Evolutionary conservation across 2,113 vertebrate species (phyloP).

Genomic region (Lynx canadensis): DNA sequence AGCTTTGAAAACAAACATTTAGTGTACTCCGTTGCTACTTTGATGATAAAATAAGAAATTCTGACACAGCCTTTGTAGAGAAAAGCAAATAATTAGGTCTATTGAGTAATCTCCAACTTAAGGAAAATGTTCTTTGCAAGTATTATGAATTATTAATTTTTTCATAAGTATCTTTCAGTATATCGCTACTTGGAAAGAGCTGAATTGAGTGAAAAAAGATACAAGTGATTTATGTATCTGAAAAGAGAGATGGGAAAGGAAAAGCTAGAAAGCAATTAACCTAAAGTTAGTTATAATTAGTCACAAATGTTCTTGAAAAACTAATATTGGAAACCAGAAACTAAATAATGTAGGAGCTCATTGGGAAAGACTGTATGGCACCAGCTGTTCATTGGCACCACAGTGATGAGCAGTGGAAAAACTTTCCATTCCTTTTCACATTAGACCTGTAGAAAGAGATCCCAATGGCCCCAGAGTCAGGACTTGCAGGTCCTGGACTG

Average conservation of each 20-base stretch:
- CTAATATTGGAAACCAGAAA: background rate
- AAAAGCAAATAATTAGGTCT: background rate
- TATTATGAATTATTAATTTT: background rate
- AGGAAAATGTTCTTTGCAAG: background rate
- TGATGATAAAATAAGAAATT: background rate
- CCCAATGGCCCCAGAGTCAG: background rate
- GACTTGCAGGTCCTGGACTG: slow-evolving; percentile 23
- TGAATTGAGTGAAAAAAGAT: background rate
- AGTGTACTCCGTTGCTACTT: background rate
- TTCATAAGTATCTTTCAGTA: slow-evolving; percentile 21
- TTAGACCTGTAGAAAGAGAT: background rate
- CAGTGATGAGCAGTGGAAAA: background rate
- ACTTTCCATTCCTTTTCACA: background rate
- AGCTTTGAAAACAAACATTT: background rate
- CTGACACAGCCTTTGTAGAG: background rate
- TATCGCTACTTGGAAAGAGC: background rate
- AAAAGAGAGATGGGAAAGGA: background rate
- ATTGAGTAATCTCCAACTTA: background rate
- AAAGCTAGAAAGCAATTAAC: background rate
- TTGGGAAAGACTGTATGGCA: background rate
- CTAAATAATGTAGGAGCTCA: background rate
- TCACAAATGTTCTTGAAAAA: slow-evolving; percentile 37
- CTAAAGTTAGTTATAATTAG: slow-evolving; percentile 1
- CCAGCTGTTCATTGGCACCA: background rate
- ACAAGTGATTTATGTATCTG: background rate